Evolutionary conservation across 2,797 vertebrate species (phyloP).

Genomic region (Rhabdomys pumilio): DNA sequence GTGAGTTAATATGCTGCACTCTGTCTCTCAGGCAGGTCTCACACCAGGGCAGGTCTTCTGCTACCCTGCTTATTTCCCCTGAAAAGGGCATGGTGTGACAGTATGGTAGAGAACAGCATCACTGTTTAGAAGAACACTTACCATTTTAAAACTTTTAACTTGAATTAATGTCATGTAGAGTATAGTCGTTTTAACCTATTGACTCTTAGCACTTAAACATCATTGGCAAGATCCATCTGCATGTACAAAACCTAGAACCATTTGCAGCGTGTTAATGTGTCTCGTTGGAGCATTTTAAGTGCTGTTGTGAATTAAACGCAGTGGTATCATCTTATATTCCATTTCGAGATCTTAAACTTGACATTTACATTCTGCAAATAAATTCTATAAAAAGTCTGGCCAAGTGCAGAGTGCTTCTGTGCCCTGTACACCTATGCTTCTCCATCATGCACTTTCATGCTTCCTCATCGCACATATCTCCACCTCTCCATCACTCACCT

Average conservation of each 20-base stretch:
- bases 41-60: conserved; percentile 67
- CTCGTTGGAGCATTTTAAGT: conserved; percentile 72
- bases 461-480: background rate
- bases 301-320: conserved; percentile 70
- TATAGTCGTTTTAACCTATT: conserved; percentile 84
- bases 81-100: conserved; percentile 79
- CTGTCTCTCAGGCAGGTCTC: conserved; percentile 27
- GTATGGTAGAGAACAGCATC: conserved; percentile 76
- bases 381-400: conserved; percentile 45
- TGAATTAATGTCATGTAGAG: conserved; percentile 80
- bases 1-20: conserved; percentile 69
- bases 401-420: conserved; percentile 33
- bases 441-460: conserved; percentile 23
- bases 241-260: conserved; percentile 60
- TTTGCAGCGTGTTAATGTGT: conserved; percentile 72
- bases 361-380: conserved; percentile 71
- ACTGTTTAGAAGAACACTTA: conserved; percentile 80
- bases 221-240: conserved; percentile 74
- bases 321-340: conserved; percentile 74
- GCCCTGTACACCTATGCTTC: conserved; percentile 19
- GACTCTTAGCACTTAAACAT: conserved; percentile 83
- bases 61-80: conserved; percentile 78
- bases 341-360: conserved; percentile 67
- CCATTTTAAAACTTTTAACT: conserved; percentile 82
- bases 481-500: conserved; percentile 63